Percentiles rank a stretch among this genome's conserved stretches.
Conservation (phyloP, 2,797 vertebrate species). For the Brotula barbata region DNA sequence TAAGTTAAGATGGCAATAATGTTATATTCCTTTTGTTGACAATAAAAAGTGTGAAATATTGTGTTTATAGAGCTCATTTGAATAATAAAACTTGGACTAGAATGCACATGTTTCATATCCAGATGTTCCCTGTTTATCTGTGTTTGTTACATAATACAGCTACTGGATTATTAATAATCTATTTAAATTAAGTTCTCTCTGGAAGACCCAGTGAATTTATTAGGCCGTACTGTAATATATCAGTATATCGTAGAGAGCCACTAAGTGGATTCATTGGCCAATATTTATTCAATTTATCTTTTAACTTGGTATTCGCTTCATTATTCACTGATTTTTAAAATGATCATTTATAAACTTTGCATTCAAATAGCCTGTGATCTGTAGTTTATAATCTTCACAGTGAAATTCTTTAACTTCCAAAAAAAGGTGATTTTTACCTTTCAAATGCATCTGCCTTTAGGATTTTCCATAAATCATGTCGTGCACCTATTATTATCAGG, state of each 20-base stretch:
- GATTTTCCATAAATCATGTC: no score
- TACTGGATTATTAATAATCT: conserved; percentile 1
- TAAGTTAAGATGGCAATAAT: conserved; percentile 9
- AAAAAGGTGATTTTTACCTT: no score
- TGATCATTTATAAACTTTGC: not conserved
- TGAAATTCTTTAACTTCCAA: no score
- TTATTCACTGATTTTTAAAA: not conserved
- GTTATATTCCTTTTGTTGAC: conserved; percentile 5
- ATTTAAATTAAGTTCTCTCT: not conserved
- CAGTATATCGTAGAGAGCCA: not conserved
- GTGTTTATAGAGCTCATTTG: conserved; percentile 15
- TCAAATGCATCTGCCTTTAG: no score
- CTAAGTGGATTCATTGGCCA: not conserved
- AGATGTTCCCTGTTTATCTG: not conserved
- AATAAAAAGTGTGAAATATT: not conserved
- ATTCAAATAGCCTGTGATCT: not conserved
- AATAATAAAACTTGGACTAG: conserved; percentile 3
- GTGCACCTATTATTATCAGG: no score
- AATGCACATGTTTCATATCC: not conserved
- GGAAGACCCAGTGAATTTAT: not conserved
- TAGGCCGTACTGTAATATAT: not conserved
- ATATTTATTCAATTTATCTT: not conserved
- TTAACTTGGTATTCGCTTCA: not conserved
- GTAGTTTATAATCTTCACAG: no score
- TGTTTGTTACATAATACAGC: not conserved